Evolutionary conservation across 1,140 invertebrate species (phyloP).

Genomic region (Heliconius himera): DNA sequence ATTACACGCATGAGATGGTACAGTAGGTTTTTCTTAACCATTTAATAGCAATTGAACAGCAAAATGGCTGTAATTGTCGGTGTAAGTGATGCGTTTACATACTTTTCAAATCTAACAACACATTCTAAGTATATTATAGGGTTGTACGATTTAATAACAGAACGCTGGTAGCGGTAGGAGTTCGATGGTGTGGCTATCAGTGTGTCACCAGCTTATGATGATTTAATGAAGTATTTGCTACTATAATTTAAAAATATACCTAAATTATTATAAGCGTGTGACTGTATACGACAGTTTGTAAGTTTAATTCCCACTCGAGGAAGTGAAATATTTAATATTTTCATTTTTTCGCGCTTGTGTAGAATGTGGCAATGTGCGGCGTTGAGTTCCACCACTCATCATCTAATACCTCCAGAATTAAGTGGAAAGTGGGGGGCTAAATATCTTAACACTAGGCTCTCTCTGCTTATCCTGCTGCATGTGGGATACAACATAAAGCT

Average conservation of each 20-base stretch:
- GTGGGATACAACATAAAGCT: no score
- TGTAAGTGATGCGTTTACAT: constrained; percentile 52
- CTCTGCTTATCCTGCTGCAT: no score
- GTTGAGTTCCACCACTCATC: no score
- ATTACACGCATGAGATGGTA: constrained; percentile 59
- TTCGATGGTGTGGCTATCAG: constrained; percentile 15
- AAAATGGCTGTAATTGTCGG: constrained; percentile 58
- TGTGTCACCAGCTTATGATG: not conserved
- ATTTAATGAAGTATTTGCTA: not conserved
- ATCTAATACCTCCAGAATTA: no score
- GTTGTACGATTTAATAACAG: constrained; percentile 52
- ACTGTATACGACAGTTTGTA: no score
- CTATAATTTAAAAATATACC: not conserved
- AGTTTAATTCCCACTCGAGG: no score
- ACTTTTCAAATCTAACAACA: constrained; percentile 60
- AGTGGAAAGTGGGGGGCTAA: no score
- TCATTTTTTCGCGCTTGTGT: no score
- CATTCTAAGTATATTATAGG: constrained; percentile 46
- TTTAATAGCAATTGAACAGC: constrained; percentile 54
- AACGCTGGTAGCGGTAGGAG: constrained; percentile 5
- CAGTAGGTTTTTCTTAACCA: constrained; percentile 54
- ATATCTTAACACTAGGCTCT: no score
- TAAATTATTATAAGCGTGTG: not conserved
- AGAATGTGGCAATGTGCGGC: no score
- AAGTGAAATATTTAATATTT: no score